Evolutionary conservation across 1,140 invertebrate genomes (phyloP).

Genomic region (Pseudomyrmex sp.): DNA sequence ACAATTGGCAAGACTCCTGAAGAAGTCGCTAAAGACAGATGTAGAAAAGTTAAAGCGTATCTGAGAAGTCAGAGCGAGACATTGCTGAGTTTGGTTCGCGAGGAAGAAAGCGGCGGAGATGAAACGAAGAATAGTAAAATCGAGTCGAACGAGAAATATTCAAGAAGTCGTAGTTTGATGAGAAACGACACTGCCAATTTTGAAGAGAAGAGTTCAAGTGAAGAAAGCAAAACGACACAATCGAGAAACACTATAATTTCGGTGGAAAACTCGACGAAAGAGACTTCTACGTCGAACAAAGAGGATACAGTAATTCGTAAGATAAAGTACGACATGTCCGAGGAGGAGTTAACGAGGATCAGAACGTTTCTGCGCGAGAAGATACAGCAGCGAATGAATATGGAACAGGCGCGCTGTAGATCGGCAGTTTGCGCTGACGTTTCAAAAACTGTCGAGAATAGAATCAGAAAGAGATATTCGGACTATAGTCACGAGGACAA

Average conservation of each 20-base stretch:
- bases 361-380: constrained; percentile 73
- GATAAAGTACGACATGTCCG: constrained; percentile 49
- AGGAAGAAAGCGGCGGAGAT: constrained; percentile 23
- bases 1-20: constrained; percentile 62
- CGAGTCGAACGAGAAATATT: neutral
- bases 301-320: neutral
- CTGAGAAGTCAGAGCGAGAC: constrained; percentile 68
- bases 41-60: constrained; percentile 74
- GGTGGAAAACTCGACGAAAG: neutral
- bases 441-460: constrained; percentile 13
- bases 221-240: neutral
- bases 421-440: neutral
- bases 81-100: constrained; percentile 23
- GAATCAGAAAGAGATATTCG: constrained; percentile 69
- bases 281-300: neutral
- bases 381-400: constrained; percentile 70
- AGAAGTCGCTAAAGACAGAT: constrained; percentile 70
- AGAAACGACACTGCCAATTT: neutral
- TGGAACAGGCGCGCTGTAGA: constrained; percentile 67
- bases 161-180: neutral
- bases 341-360: constrained; percentile 70
- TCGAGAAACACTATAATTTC: neutral
- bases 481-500: constrained; percentile 50
- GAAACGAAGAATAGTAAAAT: neutral
- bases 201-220: constrained; percentile 19